phyloP scores from a whole-genome alignment of 1,140 invertebrate species.

The Radopholus similis region DNA sequence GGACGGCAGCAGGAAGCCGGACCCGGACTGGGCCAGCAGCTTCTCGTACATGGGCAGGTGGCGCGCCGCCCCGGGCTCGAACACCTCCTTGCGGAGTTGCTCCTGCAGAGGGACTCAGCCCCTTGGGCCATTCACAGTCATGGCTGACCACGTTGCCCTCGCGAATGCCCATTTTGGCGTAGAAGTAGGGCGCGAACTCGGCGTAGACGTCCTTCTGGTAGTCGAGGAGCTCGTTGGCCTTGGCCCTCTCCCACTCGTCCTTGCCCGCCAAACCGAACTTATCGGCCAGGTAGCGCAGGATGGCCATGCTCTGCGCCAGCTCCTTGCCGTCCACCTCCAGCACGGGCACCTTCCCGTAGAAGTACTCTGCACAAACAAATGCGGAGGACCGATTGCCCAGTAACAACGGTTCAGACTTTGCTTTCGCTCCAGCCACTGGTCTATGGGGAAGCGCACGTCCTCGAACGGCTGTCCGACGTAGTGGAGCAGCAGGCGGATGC shows the following conservation, averaged over 20 bases:
- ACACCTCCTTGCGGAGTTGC: conserved; percentile 10
- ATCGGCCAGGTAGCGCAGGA: not conserved
- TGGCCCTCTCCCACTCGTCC: conserved; percentile 32
- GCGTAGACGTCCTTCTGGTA: conserved; percentile 11
- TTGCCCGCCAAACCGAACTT: conserved; percentile 22
- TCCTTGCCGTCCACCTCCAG: conserved; percentile 9
- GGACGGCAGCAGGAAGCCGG: conserved; percentile 22
- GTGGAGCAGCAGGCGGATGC: conserved; percentile 26
- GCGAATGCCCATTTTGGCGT: conserved; percentile 10
- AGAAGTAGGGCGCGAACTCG: conserved; percentile 13
- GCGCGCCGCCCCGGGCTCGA: conserved; percentile 17
- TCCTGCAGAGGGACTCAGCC: conserved; percentile 10
- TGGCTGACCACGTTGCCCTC: conserved; percentile 16
- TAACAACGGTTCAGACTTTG: too few species aligned
- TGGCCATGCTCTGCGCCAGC: not conserved
- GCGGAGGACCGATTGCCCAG: too few species aligned
- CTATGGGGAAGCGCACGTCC: conserved; percentile 14
- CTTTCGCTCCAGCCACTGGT: conserved; percentile 6
- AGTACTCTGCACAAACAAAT: not conserved
- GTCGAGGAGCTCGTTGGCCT: conserved; percentile 21
- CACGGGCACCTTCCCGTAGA: conserved; percentile 18
- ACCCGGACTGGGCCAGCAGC: conserved; percentile 25
- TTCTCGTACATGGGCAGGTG: conserved; percentile 22
- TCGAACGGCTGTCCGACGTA: conserved; percentile 22
- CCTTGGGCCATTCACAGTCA: not conserved